Conservation (phyloP, 2,113 vertebrate genomes). For the Pelvicachromis taeniatus region DNA sequence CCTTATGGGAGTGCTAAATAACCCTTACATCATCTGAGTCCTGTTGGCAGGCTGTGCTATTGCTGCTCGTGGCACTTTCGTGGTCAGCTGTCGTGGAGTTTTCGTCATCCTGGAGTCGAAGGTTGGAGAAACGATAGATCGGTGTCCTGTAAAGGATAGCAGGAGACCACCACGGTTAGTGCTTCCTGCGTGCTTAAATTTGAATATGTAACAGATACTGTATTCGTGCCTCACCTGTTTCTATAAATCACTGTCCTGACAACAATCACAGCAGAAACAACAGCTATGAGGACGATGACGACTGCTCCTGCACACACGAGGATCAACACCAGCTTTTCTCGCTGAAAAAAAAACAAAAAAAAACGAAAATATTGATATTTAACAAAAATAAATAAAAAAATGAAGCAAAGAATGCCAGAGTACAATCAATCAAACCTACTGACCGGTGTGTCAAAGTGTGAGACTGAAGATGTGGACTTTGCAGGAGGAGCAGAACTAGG, state of each 20-base stretch:
- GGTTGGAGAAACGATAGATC: conserved; percentile 72
- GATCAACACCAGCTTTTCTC: conserved; percentile 64
- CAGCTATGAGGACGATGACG: conserved; percentile 39
- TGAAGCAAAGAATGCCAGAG: neutral
- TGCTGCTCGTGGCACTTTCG: conserved; percentile 54
- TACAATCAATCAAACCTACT: neutral
- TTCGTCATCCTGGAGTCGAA: conserved; percentile 66
- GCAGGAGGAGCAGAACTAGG: conserved; percentile 15
- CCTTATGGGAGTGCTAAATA: neutral
- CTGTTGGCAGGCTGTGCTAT: conserved; percentile 46
- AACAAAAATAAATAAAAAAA: neutral
- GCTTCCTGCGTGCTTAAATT: neutral
- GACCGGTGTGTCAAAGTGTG: conserved; percentile 60
- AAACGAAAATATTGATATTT: neutral
- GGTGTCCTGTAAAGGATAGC: conserved; percentile 51
- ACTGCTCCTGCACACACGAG: conserved; percentile 60
- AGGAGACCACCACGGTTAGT: neutral
- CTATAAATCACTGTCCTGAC: conserved; percentile 59
- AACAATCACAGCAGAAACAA: conserved; percentile 43
- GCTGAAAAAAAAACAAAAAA: conserved; percentile 34
- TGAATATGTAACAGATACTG: neutral
- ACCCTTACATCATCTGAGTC: conserved; percentile 71
- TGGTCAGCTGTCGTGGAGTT: neutral
- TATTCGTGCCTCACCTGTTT: conserved; percentile 48
- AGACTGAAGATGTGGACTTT: neutral